Percentiles rank a stretch among this genome's conserved stretches.
These are phyloP conservation scores for Rhyacophila brunnea DNA, from an alignment of 1,140 invertebrate species.

Conservation along the genomic window DNA sequence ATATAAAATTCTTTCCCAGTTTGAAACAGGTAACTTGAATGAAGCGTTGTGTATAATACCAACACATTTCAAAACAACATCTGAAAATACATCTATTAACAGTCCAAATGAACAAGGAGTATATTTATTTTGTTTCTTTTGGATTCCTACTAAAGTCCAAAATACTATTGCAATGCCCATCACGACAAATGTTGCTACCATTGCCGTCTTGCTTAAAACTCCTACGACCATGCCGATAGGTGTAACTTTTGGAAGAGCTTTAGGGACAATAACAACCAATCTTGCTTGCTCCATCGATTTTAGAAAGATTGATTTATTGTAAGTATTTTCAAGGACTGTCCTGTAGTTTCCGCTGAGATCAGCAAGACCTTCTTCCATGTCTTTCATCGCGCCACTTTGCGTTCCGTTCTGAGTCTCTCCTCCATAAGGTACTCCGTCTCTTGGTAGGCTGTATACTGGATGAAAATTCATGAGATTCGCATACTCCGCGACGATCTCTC, in stretches of 20 bases:
- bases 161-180: conserved; percentile 3
- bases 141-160: conserved; percentile 12
- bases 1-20: conserved; percentile 17
- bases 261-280: conserved; percentile 19
- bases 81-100: background rate
- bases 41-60: conserved; percentile 17
- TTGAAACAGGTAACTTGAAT: conserved; percentile 5
- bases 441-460: conserved; percentile 16
- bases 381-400: background rate
- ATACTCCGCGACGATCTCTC: conserved; percentile 15
- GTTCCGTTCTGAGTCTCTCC: conserved; percentile 5
- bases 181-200: background rate
- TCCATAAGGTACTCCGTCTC: conserved; percentile 6
- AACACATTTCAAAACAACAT: conserved; percentile 8
- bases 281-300: conserved; percentile 6
- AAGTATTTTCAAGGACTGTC: background rate
- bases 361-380: conserved; percentile 14
- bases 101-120: background rate
- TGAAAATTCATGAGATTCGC: conserved; percentile 22
- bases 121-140: background rate
- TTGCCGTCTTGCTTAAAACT: conserved; percentile 3
- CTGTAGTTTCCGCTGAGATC: conserved; percentile 25
- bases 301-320: conserved; percentile 12
- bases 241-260: conserved; percentile 6
- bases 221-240: conserved; percentile 1